These are phyloP conservation scores for Villa cingulata DNA, from an alignment of 2,888 invertebrate species.

Conservation along the genomic window DNA sequence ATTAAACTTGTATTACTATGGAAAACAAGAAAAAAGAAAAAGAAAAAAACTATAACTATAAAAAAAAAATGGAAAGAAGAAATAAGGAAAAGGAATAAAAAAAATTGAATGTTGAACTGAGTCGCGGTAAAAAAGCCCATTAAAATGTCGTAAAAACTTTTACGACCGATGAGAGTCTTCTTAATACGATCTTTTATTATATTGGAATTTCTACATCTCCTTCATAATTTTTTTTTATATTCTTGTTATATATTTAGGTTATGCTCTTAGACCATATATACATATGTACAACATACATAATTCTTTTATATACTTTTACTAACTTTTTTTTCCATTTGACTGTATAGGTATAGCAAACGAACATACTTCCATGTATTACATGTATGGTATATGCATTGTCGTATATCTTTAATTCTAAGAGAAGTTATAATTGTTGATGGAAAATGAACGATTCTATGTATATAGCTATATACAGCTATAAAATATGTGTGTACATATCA, in stretches of 20 bases:
- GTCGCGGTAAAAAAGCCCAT: slow-evolving; percentile 29
- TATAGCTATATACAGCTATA: too few relatives aligned
- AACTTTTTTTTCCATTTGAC: too few relatives aligned
- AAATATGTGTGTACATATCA: too few relatives aligned
- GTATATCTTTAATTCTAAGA: neutral
- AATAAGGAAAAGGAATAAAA: neutral
- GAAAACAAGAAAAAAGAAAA: neutral
- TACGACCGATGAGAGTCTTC: slow-evolving; percentile 34
- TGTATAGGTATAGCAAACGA: too few relatives aligned
- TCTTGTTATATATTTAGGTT: slow-evolving; percentile 1
- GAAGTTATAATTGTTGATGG: slow-evolving; percentile 4
- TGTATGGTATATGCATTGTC: too few relatives aligned
- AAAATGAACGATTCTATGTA: slow-evolving; percentile 3
- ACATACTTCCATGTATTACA: too few relatives aligned
- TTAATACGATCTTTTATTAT: slow-evolving; percentile 34
- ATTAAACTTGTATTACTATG: neutral
- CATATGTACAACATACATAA: neutral
- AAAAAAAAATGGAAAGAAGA: neutral
- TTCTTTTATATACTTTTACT: too few relatives aligned
- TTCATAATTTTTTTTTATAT: neutral
- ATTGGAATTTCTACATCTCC: slow-evolving; percentile 26
- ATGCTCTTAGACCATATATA: neutral
- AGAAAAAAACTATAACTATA: neutral
- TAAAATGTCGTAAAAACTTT: slow-evolving; percentile 35
- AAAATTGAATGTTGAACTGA: slow-evolving; percentile 3